These are phyloP conservation scores for Campoletis raptor DNA, from an alignment of 2,888 invertebrate genomes.

Conservation along the genomic window DNA sequence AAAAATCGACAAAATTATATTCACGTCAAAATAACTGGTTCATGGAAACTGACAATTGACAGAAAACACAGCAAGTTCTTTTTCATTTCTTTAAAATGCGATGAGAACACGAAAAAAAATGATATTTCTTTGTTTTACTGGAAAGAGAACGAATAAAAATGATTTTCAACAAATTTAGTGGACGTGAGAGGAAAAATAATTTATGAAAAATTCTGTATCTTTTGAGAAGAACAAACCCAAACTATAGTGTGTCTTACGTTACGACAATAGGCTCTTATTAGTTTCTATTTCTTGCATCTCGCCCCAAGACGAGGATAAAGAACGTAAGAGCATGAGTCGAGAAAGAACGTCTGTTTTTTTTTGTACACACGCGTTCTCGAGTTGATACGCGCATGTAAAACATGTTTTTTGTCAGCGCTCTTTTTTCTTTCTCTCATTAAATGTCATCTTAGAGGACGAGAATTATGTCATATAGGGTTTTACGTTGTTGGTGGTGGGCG, in stretches of 20 bases:
- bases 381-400: conserved; percentile 6
- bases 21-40: neutral
- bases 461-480: conserved; percentile 22
- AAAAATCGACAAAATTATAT: neutral
- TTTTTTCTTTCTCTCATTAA: conserved; percentile 26
- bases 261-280: conserved; percentile 48
- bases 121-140: neutral
- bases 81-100: neutral
- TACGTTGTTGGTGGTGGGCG: neutral
- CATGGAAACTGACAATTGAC: neutral
- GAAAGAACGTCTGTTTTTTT: conserved; percentile 29
- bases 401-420: conserved; percentile 13
- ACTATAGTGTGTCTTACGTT: conserved; percentile 18
- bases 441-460: neutral
- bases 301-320: conserved; percentile 7
- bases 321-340: conserved; percentile 24
- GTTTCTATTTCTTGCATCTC: conserved; percentile 57
- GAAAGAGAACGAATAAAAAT: neutral
- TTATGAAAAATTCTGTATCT: conserved; percentile 36
- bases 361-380: conserved; percentile 3
- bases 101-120: neutral
- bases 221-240: neutral
- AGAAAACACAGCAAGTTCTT: neutral
- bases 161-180: neutral
- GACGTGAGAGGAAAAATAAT: neutral